phyloP scores from a whole-genome alignment of 2,113 vertebrate species.

The Larimichthys polyactis region DNA sequence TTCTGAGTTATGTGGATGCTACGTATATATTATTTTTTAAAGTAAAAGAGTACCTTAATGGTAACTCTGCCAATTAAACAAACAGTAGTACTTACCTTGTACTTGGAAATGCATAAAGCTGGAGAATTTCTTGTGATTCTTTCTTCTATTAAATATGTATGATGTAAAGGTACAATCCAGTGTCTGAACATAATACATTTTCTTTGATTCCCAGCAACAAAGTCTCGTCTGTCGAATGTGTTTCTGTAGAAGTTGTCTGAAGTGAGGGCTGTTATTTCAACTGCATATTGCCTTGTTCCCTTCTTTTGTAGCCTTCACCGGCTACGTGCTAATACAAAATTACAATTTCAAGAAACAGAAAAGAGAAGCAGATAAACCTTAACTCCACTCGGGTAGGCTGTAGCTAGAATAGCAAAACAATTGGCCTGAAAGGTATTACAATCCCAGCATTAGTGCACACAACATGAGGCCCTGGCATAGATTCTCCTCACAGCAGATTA shows the following conservation, averaged over 20 bases:
- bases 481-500: conserved; percentile 23
- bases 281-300: background rate
- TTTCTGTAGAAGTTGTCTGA: conserved; percentile 6
- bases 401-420: conserved; percentile 22
- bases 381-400: background rate
- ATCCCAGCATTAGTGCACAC: background rate
- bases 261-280: conserved; percentile 2
- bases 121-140: background rate
- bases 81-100: background rate
- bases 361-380: background rate
- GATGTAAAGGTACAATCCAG: background rate
- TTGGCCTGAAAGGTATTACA: conserved; percentile 9
- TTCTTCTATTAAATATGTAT: no score
- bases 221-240: background rate
- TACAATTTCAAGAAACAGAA: background rate
- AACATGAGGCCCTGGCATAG: background rate
- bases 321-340: background rate
- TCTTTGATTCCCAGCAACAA: conserved; percentile 14
- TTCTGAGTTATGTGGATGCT: no score
- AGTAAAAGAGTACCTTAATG: background rate
- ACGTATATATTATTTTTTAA: no score
- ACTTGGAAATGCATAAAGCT: background rate
- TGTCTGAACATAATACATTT: background rate
- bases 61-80: background rate
- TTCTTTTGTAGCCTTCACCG: background rate